These are phyloP conservation scores for Eumeta japonica DNA, from an alignment of 1,140 invertebrate genomes.

Conservation along the genomic window DNA sequence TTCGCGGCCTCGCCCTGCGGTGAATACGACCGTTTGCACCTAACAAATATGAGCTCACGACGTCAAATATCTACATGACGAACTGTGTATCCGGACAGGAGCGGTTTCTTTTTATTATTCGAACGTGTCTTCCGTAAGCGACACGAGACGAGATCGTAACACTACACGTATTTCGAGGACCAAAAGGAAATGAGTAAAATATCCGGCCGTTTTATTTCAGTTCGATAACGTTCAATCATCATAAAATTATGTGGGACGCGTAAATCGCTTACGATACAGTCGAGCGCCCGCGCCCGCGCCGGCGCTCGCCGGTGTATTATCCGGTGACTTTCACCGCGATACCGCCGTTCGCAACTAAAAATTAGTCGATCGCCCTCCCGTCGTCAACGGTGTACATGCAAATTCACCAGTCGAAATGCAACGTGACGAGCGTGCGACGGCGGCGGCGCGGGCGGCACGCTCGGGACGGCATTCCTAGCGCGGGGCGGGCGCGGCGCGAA, in stretches of 20 bases:
- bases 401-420: slow-evolving; percentile 45
- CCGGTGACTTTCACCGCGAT: slow-evolving; percentile 16
- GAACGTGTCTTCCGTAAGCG: too few relatives aligned
- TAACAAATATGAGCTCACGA: too few relatives aligned
- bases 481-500: slow-evolving; percentile 16
- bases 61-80: too few relatives aligned
- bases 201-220: too few relatives aligned
- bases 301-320: neutral
- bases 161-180: too few relatives aligned
- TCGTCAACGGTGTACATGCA: slow-evolving; percentile 22
- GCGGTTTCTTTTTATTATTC: too few relatives aligned
- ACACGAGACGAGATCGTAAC: too few relatives aligned
- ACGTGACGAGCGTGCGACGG: slow-evolving; percentile 37
- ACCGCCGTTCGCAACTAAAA: neutral
- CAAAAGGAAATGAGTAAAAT: too few relatives aligned
- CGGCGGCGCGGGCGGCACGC: slow-evolving; percentile 13
- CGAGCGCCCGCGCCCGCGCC: neutral
- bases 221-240: too few relatives aligned
- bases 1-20: too few relatives aligned
- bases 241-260: neutral
- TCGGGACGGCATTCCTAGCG: slow-evolving; percentile 34
- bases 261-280: neutral
- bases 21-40: too few relatives aligned
- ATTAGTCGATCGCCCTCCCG: neutral
- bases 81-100: too few relatives aligned